These are phyloP conservation scores for Drosophila nigrodunni DNA, from an alignment of 1,140 invertebrate genomes.

Conservation along the genomic window DNA sequence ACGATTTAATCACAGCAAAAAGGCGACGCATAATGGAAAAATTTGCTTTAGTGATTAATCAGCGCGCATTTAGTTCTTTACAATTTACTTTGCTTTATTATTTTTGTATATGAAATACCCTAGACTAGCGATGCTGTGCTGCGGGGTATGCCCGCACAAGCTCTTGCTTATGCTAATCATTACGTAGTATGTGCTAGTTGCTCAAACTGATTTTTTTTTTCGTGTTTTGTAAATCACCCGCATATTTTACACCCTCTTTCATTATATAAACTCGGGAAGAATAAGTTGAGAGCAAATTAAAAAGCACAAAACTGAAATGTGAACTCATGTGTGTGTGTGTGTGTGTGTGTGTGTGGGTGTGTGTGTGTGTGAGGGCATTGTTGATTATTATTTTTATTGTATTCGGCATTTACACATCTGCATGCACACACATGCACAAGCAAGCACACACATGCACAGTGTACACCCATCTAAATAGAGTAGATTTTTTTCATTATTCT, in stretches of 20 bases:
- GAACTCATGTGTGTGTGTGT: slow-evolving; percentile 45
- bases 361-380: slow-evolving; percentile 53
- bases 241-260: slow-evolving; percentile 49
- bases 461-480: slow-evolving; percentile 20
- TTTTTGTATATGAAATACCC: slow-evolving; percentile 15
- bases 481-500: slow-evolving; percentile 55
- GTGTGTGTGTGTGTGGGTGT: slow-evolving; percentile 33
- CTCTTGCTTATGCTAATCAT: background rate
- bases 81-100: background rate
- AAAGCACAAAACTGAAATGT: slow-evolving; percentile 55
- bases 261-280: slow-evolving; percentile 32
- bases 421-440: slow-evolving; percentile 13
- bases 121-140: background rate
- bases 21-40: slow-evolving; percentile 8
- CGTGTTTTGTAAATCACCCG: slow-evolving; percentile 29
- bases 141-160: background rate
- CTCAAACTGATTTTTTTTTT: background rate
- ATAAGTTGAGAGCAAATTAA: slow-evolving; percentile 62
- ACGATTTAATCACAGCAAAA: slow-evolving; percentile 15
- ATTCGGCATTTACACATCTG: slow-evolving; percentile 70
- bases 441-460: slow-evolving; percentile 3
- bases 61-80: slow-evolving; percentile 10
- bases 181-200: background rate
- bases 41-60: slow-evolving; percentile 26
- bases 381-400: slow-evolving; percentile 76